Base-by-base conservation (phyloP, 2,888 invertebrate genomes). In the Exephanes ischioxanthus region DNA sequence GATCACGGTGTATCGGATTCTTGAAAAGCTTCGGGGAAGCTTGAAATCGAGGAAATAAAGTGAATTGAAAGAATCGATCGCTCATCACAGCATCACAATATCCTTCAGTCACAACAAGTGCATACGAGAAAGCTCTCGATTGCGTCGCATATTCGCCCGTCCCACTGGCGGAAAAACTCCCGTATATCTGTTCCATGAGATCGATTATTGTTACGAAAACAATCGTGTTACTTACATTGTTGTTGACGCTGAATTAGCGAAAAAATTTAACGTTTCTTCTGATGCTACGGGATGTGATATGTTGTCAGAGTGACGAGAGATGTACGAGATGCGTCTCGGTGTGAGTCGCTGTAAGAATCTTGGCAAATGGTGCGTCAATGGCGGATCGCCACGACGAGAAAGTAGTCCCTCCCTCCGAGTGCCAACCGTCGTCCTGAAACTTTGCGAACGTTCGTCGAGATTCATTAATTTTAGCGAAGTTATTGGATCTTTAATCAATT, bases 331-430 rank as follows among this genome's bases (percentile, higher is more conserved):
- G 84, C 84, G 71, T 84, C 76, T 48, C 48, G 22, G 67, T 48
- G 67, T 33, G 63, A 73, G 45, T 30, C 48, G 61, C 67, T 33
- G 19, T 61, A n/a, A 61, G 73, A 61, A 53, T 48, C 55, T 84
- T 45, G 53, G 81, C 71, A 45, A 75, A 83, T 75, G 75, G 80
- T 80, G 77, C 84, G 76, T 88, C 86, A 83, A 90, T 90, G 90
- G 90, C 89, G 89, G 83, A 86, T 51, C 63, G 63, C 63, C 68
- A 80, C 80, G 67, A 6, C 77, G 79, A 70, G 26, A 68, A 89
- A 89, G 72, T 89, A 89, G 87, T 87, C 61, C 87, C 26, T 33
- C 76, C 78, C 73, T 84, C 77, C 45, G 11, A 86, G 63, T 80
- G 61, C 61, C 51, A 73, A 83, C 3, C 1, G 26, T 26, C 26